These are phyloP conservation scores for Caenorhabditis macrosperma DNA, from an alignment of 2,888 invertebrate species.

Conservation along the genomic window DNA sequence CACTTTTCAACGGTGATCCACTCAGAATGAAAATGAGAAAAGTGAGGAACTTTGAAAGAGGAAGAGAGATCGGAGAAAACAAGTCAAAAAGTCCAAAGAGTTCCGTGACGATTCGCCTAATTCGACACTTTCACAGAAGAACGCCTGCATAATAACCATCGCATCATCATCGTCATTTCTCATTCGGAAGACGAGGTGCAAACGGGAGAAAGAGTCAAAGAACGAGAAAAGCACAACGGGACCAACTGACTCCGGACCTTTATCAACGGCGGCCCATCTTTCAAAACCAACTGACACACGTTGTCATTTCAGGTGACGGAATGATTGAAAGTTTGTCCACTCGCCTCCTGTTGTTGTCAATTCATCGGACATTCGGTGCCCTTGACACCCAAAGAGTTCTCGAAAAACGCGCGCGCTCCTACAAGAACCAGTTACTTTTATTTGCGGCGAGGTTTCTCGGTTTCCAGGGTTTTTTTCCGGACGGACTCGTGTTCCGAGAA, in stretches of 20 bases:
- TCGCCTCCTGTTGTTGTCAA: neutral
- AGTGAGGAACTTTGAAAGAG: too few species aligned
- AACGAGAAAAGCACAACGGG: neutral
- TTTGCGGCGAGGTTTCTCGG: too few species aligned
- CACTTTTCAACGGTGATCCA: too few species aligned
- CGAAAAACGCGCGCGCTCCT: too few species aligned
- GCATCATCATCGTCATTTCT: too few species aligned
- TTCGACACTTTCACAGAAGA: too few species aligned
- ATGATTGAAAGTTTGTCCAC: neutral
- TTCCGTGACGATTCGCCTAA: too few species aligned
- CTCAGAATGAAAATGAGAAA: too few species aligned
- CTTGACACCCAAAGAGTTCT: too few species aligned
- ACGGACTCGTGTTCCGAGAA: neutral
- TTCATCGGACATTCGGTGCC: neutral
- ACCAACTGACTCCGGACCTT: neutral
- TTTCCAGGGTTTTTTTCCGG: neutral
- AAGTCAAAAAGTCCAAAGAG: neutral
- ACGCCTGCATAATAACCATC: too few species aligned
- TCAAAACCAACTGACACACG: constrained; percentile 5
- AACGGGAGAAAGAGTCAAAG: neutral
- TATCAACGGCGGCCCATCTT: neutral
- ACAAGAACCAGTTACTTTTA: too few species aligned
- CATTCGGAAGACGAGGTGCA: neutral
- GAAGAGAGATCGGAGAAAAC: constrained; percentile 9
- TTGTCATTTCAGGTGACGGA: neutral